Conservation (phyloP, 1,140 invertebrate genomes). For the Diabrotica undecimpunctata region DNA sequence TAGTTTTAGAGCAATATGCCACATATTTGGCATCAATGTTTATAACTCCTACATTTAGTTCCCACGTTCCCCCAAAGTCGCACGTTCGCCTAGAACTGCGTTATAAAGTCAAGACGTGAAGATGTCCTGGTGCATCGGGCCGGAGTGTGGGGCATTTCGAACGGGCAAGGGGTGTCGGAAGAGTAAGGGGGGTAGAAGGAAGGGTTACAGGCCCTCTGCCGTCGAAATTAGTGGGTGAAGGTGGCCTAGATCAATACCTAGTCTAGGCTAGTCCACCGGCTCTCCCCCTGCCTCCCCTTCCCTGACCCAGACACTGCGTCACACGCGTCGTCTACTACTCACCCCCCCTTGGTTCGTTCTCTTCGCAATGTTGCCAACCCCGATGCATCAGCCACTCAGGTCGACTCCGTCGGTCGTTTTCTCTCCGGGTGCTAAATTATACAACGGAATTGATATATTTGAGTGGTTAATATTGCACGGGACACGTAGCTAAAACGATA, state of each 20-base stretch:
- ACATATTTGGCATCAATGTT: too few species aligned
- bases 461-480: slow-evolving; percentile 1
- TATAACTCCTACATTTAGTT: neutral
- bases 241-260: slow-evolving; percentile 46
- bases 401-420: neutral
- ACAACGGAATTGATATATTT: slow-evolving; percentile 20
- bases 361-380: slow-evolving; percentile 18
- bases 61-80: neutral
- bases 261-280: slow-evolving; percentile 43
- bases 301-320: slow-evolving; percentile 38
- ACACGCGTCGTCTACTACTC: slow-evolving; percentile 37
- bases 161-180: neutral
- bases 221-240: slow-evolving; percentile 47
- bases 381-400: slow-evolving; percentile 1
- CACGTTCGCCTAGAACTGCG: slow-evolving; percentile 13
- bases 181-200: neutral
- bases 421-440: slow-evolving; percentile 26
- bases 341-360: slow-evolving; percentile 9
- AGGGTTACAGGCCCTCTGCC: slow-evolving; percentile 24
- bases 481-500: neutral
- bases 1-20: too few species aligned
- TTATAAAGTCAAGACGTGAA: slow-evolving; percentile 41
- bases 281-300: slow-evolving; percentile 25
- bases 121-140: slow-evolving; percentile 35
- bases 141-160: slow-evolving; percentile 1